Evolutionary conservation across 2,888 invertebrate genomes (phyloP), one percentile per base, ranked within the genome.

Genomic region (Bimastos eiseni): DNA sequence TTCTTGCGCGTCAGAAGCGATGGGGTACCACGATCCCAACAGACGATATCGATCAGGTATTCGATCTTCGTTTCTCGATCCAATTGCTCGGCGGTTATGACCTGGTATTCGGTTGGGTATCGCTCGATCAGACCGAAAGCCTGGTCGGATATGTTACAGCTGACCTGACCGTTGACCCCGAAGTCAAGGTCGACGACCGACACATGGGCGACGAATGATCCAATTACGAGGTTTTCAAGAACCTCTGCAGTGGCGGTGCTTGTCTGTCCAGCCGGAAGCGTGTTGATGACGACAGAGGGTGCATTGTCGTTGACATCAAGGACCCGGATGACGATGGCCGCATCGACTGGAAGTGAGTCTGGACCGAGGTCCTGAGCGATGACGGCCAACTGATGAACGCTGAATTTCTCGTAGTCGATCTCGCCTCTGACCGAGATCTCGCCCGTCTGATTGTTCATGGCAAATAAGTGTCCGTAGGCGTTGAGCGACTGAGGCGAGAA

Each of bases 241-340:
- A 90, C 90, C 55, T 92, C 91, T 33, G 91, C 90, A 21, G 49
- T n/a, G 36, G 91, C 89, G n/a, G 49, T 38, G 44, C 33, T 89
- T 11, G 41, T 38, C 36, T 38, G 55, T 21, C 83, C 37, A 15
- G n/a, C 55, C 33, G 90, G 90, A 11, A 92, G 88, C 38, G 92
- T 91, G 90, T 92, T 86, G 19, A 92, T 84, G 34, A 21, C 36
- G 19, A 91, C 83, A n/a, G 84, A 55, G 8, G 92, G 92, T 5
- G 89, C 21, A 89, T 92, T 92, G 90, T 92, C 92, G 91, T 92
- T 92, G 33, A 90, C 33, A 36, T 92, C 92, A 19, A 89, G 38
- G 4, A 92, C 90, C 24, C 89, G 90, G 44, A 92, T 84, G 90
- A 83, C 49, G 83, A 92, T 89, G 19, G 70, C 34, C n/a, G 91